Base-by-base conservation (phyloP, 1,140 invertebrate genomes). In the Aphis gossypii region DNA sequence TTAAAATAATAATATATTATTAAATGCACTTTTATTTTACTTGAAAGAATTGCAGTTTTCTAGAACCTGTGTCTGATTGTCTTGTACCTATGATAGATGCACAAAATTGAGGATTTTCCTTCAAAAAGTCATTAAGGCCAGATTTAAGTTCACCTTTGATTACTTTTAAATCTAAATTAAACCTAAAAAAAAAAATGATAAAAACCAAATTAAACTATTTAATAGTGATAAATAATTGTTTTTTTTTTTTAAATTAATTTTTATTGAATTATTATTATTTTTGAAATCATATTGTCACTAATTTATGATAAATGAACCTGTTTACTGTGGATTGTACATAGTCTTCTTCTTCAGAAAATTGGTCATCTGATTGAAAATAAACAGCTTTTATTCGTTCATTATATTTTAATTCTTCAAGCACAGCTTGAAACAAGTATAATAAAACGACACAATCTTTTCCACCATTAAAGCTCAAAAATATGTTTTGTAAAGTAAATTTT, bases 371-470 rank as follows among this genome's bases (percentile, higher is more conserved):
- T 94, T 97, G 95, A 93, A 98, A 97, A 94, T 98, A 98, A 20
- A 98, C 95, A 35, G 97, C 96, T 95, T 96, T 96, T n/a, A 98
- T 92, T 94, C 94, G 94, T 96, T 8, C 94, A 93, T 94, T 86
- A 94, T 92, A 84, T 94, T 92, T 94, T 95, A 94, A 95, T 95
- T 96, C 96, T 94, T 96, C 95, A 60, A 97, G 95, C 41, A 98
- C 95, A 18, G 96, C 96, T 94, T 97, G 95, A 46, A 96, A 96
- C 48, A 99, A 95, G 95, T 99, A 98, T 92, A 99, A 95, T 35
- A 99, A 95, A 2, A 97, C 98, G 5, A 98, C 99, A 95, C 99
- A 99, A 96, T 99, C 99, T 96, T 99, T 99, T 18, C 99, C 99
- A 48, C 99, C 99, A 95, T 99, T 99, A 95, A 99, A 99, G 93